Evolutionary conservation across 2,888 invertebrate species (phyloP).

Genomic region (Allacma fusca): DNA sequence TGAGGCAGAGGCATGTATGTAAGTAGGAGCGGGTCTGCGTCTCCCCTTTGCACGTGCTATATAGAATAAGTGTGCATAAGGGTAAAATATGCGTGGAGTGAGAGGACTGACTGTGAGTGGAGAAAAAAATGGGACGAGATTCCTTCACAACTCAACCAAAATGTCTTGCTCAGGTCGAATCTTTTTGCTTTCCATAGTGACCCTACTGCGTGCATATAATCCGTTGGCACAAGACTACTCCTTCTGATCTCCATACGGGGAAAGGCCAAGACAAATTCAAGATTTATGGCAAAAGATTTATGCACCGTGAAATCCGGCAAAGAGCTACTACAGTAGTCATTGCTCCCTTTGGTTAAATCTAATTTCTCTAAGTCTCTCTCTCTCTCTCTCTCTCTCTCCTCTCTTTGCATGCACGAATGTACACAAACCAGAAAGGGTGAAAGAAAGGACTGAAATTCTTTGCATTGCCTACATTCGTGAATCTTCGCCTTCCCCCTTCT

Average conservation of each 20-base stretch:
- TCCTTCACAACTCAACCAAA: slow-evolving; percentile 8
- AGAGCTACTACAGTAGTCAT: slow-evolving; percentile 19
- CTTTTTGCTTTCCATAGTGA: not conserved
- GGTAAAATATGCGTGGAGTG: not conserved
- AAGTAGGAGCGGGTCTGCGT: no score
- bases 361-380: not conserved
- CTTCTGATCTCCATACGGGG: slow-evolving; percentile 16
- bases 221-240: slow-evolving; percentile 11
- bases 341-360: slow-evolving; percentile 16
- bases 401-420: no score
- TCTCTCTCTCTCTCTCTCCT: not conserved
- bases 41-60: no score
- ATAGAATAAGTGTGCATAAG: no score
- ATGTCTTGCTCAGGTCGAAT: not conserved
- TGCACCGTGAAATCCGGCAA: slow-evolving; percentile 39
- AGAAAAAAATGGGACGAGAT: not conserved
- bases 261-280: slow-evolving; percentile 38
- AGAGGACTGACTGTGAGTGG: not conserved
- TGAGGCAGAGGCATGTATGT: no score
- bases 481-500: no score
- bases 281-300: slow-evolving; percentile 40
- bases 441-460: no score
- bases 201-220: not conserved
- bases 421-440: no score
- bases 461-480: no score